These are phyloP conservation scores for Planococcus citri DNA, from an alignment of 1,140 invertebrate genomes.

Conservation along the genomic window DNA sequence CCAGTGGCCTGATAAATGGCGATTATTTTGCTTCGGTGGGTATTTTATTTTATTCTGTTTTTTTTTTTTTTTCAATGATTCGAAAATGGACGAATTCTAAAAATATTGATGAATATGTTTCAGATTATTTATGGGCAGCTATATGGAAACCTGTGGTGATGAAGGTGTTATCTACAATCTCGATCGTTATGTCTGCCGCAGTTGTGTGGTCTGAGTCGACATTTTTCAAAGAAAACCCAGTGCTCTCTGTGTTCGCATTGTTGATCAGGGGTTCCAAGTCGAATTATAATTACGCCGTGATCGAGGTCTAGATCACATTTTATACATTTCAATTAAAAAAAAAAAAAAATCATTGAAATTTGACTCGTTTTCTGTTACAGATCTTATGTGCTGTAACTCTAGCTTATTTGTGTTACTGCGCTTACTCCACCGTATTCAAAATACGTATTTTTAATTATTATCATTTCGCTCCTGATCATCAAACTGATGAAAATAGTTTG, in stretches of 20 bases:
- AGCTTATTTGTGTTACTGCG: slow-evolving; percentile 90
- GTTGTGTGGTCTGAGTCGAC: slow-evolving; percentile 98
- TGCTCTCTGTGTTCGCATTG: slow-evolving; percentile 88
- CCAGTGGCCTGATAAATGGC: slow-evolving; percentile 17
- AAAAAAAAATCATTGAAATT: no score
- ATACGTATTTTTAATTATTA: slow-evolving; percentile 93
- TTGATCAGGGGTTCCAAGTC: slow-evolving; percentile 69
- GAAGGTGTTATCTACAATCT: slow-evolving; percentile 55
- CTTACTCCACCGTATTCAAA: slow-evolving; percentile 94
- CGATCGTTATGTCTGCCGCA: slow-evolving; percentile 66
- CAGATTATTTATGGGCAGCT: slow-evolving; percentile 93
- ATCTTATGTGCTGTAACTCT: slow-evolving; percentile 78
- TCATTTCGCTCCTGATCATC: slow-evolving; percentile 91
- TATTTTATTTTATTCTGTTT: neutral
- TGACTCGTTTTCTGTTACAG: no score
- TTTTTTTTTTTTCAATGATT: neutral
- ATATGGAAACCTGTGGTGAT: slow-evolving; percentile 62
- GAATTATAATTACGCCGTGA: slow-evolving; percentile 85
- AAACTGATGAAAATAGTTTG: slow-evolving; percentile 96
- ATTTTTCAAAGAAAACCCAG: slow-evolving; percentile 83
- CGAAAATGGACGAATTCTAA: neutral
- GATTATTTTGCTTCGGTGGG: neutral
- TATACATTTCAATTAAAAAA: no score
- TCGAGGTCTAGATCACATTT: slow-evolving; percentile 69
- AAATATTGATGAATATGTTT: slow-evolving; percentile 42